These are phyloP conservation scores for Turdus rufiventris DNA, from an alignment of 2,113 vertebrate species.

Conservation along the genomic window DNA sequence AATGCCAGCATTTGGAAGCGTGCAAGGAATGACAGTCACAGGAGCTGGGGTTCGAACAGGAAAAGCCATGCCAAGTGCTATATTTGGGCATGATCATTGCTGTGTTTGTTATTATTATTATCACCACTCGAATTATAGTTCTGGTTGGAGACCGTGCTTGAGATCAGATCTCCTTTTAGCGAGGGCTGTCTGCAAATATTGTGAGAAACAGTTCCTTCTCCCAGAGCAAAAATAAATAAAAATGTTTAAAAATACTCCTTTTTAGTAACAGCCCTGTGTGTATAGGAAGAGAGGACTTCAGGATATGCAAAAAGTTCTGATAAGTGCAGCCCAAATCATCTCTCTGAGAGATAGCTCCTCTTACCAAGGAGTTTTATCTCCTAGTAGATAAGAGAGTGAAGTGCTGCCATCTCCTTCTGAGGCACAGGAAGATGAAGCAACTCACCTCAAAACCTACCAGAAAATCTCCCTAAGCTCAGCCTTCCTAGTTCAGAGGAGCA, in stretches of 20 bases:
- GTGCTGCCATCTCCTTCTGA: neutral
- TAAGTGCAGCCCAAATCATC: accelerated
- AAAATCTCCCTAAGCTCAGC: neutral
- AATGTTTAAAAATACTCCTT: neutral
- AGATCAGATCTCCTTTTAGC: constrained; percentile 21
- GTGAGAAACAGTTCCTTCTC: neutral
- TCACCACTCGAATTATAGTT: neutral
- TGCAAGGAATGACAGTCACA: constrained; percentile 36
- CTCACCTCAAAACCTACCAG: neutral
- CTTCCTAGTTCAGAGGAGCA: neutral
- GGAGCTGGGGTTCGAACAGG: constrained; percentile 2
- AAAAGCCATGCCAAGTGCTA: constrained; percentile 5
- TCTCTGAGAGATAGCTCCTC: neutral
- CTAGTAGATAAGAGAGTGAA: neutral
- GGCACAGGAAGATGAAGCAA: neutral
- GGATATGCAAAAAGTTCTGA: neutral
- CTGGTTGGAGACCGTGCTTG: neutral
- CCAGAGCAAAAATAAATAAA: neutral
- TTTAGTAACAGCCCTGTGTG: neutral
- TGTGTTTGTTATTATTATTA: constrained; percentile 49
- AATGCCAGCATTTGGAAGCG: constrained; percentile 6
- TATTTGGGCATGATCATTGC: constrained; percentile 24
- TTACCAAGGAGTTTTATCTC: neutral
- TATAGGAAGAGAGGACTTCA: neutral
- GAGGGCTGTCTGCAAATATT: neutral